Conservation (phyloP, 1,140 invertebrate species). For the Drosophila repletoides region DNA sequence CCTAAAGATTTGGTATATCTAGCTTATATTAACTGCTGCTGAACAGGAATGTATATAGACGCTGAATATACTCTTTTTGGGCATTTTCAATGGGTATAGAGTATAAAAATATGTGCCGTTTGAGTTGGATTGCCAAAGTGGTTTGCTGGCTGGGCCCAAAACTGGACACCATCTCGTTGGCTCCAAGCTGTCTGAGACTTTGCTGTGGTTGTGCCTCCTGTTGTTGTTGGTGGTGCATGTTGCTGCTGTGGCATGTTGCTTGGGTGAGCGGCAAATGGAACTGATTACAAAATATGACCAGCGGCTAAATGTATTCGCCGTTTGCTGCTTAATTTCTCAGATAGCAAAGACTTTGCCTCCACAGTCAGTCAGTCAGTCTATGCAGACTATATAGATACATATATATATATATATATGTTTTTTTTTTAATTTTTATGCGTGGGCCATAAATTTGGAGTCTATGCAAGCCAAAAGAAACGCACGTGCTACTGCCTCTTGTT, state of each 20-base stretch:
- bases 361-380: too few species aligned
- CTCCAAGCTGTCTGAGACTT: slow-evolving; percentile 53
- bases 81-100: too few species aligned
- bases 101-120: slow-evolving; percentile 26
- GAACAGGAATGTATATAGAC: too few species aligned
- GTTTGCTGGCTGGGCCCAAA: slow-evolving; percentile 28
- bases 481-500: slow-evolving; percentile 57
- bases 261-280: slow-evolving; percentile 81
- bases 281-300: slow-evolving; percentile 80
- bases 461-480: slow-evolving; percentile 31
- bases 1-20: too few species aligned
- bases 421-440: slow-evolving; percentile 52
- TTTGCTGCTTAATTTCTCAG: slow-evolving; percentile 78
- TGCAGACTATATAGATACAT: slow-evolving; percentile 14
- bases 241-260: slow-evolving; percentile 75
- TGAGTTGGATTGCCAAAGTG: slow-evolving; percentile 42
- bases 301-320: slow-evolving; percentile 77
- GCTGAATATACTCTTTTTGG: too few species aligned
- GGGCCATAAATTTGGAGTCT: slow-evolving; percentile 59
- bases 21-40: too few species aligned
- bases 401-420: slow-evolving; percentile 7
- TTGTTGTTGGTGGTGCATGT: slow-evolving; percentile 39
- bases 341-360: slow-evolving; percentile 39
- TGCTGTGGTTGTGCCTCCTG: slow-evolving; percentile 50
- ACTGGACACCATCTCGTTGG: slow-evolving; percentile 35